Evolutionary conservation across 1,140 invertebrate genomes (phyloP).

Genomic region (Drosophila tropicalis): DNA sequence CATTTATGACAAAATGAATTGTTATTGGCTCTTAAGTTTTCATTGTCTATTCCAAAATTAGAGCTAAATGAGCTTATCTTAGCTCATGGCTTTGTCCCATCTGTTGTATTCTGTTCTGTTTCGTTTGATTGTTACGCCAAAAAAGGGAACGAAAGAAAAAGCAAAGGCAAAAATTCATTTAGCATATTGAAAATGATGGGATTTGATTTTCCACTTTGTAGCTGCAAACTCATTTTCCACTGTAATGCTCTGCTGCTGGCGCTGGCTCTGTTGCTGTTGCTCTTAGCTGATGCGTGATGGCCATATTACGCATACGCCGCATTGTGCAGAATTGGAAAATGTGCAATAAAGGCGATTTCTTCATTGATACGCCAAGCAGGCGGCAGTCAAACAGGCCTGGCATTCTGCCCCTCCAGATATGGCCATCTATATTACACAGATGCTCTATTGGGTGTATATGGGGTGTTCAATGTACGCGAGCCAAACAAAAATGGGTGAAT

Average conservation of each 20-base stretch:
- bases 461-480: slow-evolving; percentile 37
- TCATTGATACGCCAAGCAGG: slow-evolving; percentile 75
- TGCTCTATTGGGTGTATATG: slow-evolving; percentile 38
- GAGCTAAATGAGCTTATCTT: slow-evolving; percentile 5
- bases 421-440: slow-evolving; percentile 53
- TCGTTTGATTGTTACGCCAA: not conserved
- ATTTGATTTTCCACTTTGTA: slow-evolving; percentile 11
- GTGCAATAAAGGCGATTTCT: slow-evolving; percentile 71
- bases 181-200: slow-evolving; percentile 11
- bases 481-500: slow-evolving; percentile 1
- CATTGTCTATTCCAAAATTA: slow-evolving; percentile 6
- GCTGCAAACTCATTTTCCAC: slow-evolving; percentile 8
- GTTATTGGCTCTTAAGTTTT: slow-evolving; percentile 10
- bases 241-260: not conserved
- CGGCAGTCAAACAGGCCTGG: not conserved
- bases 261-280: not conserved
- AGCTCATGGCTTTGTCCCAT: not conserved
- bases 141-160: too few species aligned
- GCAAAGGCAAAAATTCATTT: not conserved
- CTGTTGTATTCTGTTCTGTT: not conserved
- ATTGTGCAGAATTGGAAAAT: slow-evolving; percentile 55
- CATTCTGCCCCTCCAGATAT: slow-evolving; percentile 31
- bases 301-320: slow-evolving; percentile 52
- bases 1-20: slow-evolving; percentile 1
- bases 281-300: slow-evolving; percentile 24